Percentiles rank a stretch among this genome's conserved stretches.
phyloP scores from a whole-genome alignment of 2,888 invertebrate species.

The Coremacera marginata region DNA sequence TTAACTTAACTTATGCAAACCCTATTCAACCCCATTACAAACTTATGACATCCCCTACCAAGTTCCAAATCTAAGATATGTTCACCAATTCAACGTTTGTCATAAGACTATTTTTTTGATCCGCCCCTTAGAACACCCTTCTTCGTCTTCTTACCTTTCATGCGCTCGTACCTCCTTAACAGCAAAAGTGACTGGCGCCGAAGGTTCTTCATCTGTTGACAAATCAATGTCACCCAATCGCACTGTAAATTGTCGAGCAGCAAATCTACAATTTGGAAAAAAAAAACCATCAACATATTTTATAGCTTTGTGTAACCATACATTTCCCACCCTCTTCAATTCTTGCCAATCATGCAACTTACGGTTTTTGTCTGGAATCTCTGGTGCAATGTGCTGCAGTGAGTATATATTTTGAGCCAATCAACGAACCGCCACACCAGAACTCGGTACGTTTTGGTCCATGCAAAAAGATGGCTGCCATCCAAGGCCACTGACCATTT shows the following conservation, averaged over 20 bases:
- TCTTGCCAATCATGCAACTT: slow-evolving; percentile 64
- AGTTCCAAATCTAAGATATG: too few relatives aligned
- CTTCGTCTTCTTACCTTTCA: slow-evolving; percentile 70
- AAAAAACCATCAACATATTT: not conserved
- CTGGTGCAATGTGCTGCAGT: slow-evolving; percentile 96
- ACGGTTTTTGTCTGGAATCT: slow-evolving; percentile 91
- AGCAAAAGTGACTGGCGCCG: slow-evolving; percentile 82
- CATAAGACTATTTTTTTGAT: not conserved
- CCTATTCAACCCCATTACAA: too few relatives aligned
- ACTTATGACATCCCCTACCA: too few relatives aligned
- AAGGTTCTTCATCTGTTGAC: slow-evolving; percentile 86
- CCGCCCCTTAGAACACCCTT: too few relatives aligned
- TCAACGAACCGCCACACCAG: slow-evolving; percentile 93
- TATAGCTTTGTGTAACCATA: too few relatives aligned
- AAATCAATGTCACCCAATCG: slow-evolving; percentile 90
- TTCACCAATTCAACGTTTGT: not conserved
- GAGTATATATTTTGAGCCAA: slow-evolving; percentile 81
- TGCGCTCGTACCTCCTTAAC: slow-evolving; percentile 86
- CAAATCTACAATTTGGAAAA: slow-evolving; percentile 75
- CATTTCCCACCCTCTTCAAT: not conserved
- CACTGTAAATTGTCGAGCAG: slow-evolving; percentile 89
- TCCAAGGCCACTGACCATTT: slow-evolving; percentile 95
- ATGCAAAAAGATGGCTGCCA: slow-evolving; percentile 93
- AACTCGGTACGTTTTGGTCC: slow-evolving; percentile 87
- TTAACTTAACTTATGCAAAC: too few relatives aligned